These are phyloP conservation scores for Cerceris ruficornis DNA, from an alignment of 2,888 invertebrate genomes.

Conservation along the genomic window DNA sequence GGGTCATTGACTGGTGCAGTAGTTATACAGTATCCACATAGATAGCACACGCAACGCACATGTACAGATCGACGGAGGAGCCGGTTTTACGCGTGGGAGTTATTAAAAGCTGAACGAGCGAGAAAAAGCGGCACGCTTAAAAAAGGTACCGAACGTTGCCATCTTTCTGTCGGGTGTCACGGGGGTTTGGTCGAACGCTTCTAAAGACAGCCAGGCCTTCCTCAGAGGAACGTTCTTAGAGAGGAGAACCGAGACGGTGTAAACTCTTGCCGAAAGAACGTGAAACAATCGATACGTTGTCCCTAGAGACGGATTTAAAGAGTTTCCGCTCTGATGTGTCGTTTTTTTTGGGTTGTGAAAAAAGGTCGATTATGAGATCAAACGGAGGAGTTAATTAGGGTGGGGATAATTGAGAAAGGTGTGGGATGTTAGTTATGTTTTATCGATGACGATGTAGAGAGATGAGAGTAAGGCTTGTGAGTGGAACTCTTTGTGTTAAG, in stretches of 20 bases:
- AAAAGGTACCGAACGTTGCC: conserved; percentile 61
- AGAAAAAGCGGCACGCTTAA: conserved; percentile 64
- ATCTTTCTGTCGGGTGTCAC: conserved; percentile 57
- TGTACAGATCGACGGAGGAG: conserved; percentile 35
- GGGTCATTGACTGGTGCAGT: conserved; percentile 78
- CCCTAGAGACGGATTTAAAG: neutral
- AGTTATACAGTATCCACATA: conserved; percentile 55
- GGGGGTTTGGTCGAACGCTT: conserved; percentile 37
- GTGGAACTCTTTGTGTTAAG: too few species aligned
- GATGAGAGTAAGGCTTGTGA: too few species aligned
- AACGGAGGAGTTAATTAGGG: too few species aligned
- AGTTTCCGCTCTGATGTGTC: neutral
- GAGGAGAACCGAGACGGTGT: neutral
- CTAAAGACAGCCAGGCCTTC: conserved; percentile 32
- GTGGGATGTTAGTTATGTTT: too few species aligned
- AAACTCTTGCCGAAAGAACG: conserved; percentile 9
- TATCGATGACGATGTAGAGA: too few species aligned
- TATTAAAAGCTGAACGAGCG: conserved; percentile 73
- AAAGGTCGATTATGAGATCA: too few species aligned
- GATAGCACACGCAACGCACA: too few species aligned
- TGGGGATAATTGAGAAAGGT: too few species aligned
- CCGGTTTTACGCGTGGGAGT: conserved; percentile 70
- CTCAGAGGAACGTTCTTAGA: conserved; percentile 29
- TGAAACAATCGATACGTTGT: conserved; percentile 44
- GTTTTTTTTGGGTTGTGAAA: neutral